Base-by-base conservation (phyloP, 2,888 invertebrate genomes). In the Tryphoninae sp. region DNA sequence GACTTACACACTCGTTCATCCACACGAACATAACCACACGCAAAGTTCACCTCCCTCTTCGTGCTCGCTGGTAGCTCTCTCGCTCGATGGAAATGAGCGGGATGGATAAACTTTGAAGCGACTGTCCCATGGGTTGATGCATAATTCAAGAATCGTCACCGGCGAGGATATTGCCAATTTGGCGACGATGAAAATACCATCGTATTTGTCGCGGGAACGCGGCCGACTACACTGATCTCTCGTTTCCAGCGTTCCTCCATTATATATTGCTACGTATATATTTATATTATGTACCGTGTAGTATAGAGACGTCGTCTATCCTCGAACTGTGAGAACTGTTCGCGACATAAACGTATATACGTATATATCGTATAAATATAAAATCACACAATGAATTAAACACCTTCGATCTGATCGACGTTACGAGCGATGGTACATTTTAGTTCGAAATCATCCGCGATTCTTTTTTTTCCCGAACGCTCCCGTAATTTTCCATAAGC, bases 161-260 rank as follows among this genome's bases (percentile, higher is more conserved):
- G 89, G 88, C 91, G 89, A 92, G 92, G 91, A 92, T 92, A 92
- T 92, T 92, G 92, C 91, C 91, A 92, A 92, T 92, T 92, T 92
- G 91, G 90, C 91, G 91, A 90, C 91, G 91, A 91, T 92, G 91
- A 92, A 91, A 91, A 91, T 91, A 89, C 90, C 91, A 91, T 91
- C 89, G 90, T 91, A 91, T 91, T 90, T 91, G 90, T 90, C 89
- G 89, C 89, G 84, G 76, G 64, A 84, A 72, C 83, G 82, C 81
- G 83, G 78, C 76, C 83, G 82, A 85, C 77, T 81, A 77, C 76
- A 82, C 82, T 78, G 80, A 69, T 75, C 80, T 76, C 74, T 85
- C 80, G 71, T 64, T 75, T 49, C 76, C 68, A 74, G 78, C 61
- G 61, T 72, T 81, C 81, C 65, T 67, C 64, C 9, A 75, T 62